Evolutionary conservation across 1,140 invertebrate species (phyloP), one percentile per base, ranked within the genome.

Genomic region (Tigriopus japonicus): DNA sequence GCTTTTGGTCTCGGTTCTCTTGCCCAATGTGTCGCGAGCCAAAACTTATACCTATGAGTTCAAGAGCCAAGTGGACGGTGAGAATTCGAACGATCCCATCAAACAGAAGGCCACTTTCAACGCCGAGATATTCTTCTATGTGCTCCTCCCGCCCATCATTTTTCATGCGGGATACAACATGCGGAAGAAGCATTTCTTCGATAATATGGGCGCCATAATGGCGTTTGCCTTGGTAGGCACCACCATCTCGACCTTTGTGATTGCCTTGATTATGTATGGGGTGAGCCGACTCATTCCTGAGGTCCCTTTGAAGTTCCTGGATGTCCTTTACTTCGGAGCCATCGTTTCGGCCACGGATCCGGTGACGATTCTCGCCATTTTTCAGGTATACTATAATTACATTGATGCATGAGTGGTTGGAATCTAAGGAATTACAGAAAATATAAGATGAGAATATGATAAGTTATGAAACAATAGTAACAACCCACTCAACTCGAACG

Each of bases 111-210:
- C 90, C 14, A 94, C 89, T 13, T 96, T 97, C 76, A 90, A 96
- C 76, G 89, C 92, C 28, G 92, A 97, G 74, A 87, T 97, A 70
- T 98, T 97, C 73, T 98, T 98, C 71, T 97, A 97, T 71, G 91
- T 97, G 49, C 87, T 97, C 67, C 73, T 98, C 55, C 93, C 93
- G 52, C 90, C 93, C 7, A 96, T 98, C 59, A 97, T 98, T 66
- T 97, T 98, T 71, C 86, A 95, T 75, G 93, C 93, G 61, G 93
- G 93, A n/a, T 97, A 97, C 73, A 92, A 87, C 66, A 79, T 98
- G 65, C 97, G 58, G n/a, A 80, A 94, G 88, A 90, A 88, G 84
- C 92, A 94, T 72, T 97, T 98, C 74, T 98, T 97, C 75, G 81
- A 87, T 63, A 97, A 97, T 74, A 76, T 97, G 67, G 93, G 93